Evolutionary conservation across 2,797 vertebrate genomes (phyloP), one percentile per base, ranked within the genome.

Genomic region (Melanotaenia trifasciata): DNA sequence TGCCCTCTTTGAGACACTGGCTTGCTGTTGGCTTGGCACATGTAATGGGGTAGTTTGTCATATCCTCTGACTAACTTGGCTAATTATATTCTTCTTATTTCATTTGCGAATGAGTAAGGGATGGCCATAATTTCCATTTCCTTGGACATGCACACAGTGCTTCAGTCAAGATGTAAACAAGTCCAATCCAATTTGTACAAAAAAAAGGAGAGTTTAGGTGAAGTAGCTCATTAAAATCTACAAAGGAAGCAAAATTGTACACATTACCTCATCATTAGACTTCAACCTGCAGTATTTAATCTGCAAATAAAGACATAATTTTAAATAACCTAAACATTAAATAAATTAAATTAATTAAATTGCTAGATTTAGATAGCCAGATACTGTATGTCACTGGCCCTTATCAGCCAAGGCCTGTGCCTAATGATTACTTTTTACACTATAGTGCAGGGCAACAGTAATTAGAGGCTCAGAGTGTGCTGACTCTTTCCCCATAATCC

Each of bases 401-500:
- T 78, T 12, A 43, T 84, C 74, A 74, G 74, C n/a, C 2, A 2
- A 45, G 35, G 43, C 10, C n/a, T 20, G 53, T 28, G 43, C 20
- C 65, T 72, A 47, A 56, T 47, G 26, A 74, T 72, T 47, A 26
- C 30, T 57, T 68, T 78, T 72, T 70, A 71, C 69, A 71, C 56
- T 43, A 67, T 20, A 38, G 54, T 70, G 66, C 76, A 79, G 57
- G 54, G 38, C 24, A 81, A 80, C 62, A 88, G 74, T 67, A 86
- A 82, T 83, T 28, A 80, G 57, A 83, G 83, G 74, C 78, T 76
- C 67, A 79, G 87, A 89, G 87, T 57, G 83, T 83, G 83, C 26
- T 82, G 62, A 74, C 61, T 62, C 80, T 74, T 73, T 79, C 67
- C 67, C 81, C 82, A 76, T 88, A 81, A 90, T 87, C 86, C 83